Evolutionary conservation across 2,797 vertebrate genomes (phyloP), one percentile per base, ranked within the genome.

Genomic region (Microctenopoma lineatum): DNA sequence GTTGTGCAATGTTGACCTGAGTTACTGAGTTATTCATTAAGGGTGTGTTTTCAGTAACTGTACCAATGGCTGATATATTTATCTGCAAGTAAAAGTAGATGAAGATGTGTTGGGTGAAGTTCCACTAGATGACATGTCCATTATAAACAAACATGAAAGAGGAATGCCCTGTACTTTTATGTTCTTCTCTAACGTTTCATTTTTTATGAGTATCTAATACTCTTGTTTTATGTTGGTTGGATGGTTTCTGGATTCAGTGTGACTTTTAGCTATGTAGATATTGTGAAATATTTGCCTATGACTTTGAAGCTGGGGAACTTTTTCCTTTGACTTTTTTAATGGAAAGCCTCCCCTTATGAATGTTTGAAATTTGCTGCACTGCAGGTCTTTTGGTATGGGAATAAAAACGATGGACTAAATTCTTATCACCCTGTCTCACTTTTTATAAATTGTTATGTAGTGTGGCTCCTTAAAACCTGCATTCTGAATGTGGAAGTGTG

Each of bases 181-280:
- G 72, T 75, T 72, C 18, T 57, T 84, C 57, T 72, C 77, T 59
- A 53, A 62, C 69, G 59, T 89, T 79, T 78, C 53, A 45, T 21
- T 76, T 84, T 80, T 50, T 73, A 72, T 42, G n/a, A 72, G 56
- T 77, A 83, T 74, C 32, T 74, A 66, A 59, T 72, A 4, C 67
- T 77, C 18, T 21, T 34, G 54, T 78, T 80, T 87, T 66, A 71
- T 59, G 73, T 80, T 63, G 47, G 21, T 21, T 21, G 39, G 75
- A 50, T 59, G 70, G 56, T 79, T 83, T 81, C 52, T 83, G 77
- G 71, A 45, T 81, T 69, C 61, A 62, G 81, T 53, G 66, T 68
- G 77, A 80, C 78, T 91, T 90, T 87, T 89, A 91, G 69, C 29
- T 2, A 16, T 93, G 90, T 93, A 90, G 77, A 92, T 92, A 89